Evolutionary conservation across 2,113 vertebrate genomes (phyloP), one percentile per base, ranked within the genome.

Genomic region (Apus apus): DNA sequence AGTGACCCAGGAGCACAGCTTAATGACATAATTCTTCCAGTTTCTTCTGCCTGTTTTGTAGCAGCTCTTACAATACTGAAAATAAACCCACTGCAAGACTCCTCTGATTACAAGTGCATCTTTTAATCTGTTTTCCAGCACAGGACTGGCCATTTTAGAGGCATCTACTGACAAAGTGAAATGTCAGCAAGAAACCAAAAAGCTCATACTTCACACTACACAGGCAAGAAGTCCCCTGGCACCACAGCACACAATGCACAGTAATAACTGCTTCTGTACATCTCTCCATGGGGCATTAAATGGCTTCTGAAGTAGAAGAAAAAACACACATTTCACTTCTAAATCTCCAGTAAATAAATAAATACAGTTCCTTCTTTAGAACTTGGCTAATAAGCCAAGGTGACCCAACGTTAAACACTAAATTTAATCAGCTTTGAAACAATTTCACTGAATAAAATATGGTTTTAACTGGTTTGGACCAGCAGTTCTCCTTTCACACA

Each of bases 191-290:
- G 51, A 89, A 76, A 77, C 6, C 18, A 51, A 74, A 76, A 71
- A 45, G 8, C 58, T 53, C 43, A 9, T 1, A 2, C 6, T 34
- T 22, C 32, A 65, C 16, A 5, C 8, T 11, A 3, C 0, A 6
- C 0, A 53, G 25, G 27, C n/a, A 68, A 84, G 21, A 68, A 87
- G 9, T 9, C 3, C 10, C 54, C 40, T 34, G 17, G 45, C n/a
- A 58, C 22, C 58, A 11, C 0, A 6, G 73, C 43, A 67, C 4
- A 51, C 32, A 65, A 60, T 2, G 6, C 30, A 46, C 13, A 23
- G 20, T 1, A 38, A 12, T 29, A 76, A 89, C 2, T n/a, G 18
- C 6, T 73, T n/a, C 38, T 61, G 29, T 6, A 18, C 54, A 19
- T 36, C 58, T 72, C 51, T 57, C 67, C 1, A 0, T 4, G 20